Evolutionary conservation across 2,113 vertebrate species (phyloP), one percentile per base, ranked within the genome.

Genomic region (Cathartes aura): DNA sequence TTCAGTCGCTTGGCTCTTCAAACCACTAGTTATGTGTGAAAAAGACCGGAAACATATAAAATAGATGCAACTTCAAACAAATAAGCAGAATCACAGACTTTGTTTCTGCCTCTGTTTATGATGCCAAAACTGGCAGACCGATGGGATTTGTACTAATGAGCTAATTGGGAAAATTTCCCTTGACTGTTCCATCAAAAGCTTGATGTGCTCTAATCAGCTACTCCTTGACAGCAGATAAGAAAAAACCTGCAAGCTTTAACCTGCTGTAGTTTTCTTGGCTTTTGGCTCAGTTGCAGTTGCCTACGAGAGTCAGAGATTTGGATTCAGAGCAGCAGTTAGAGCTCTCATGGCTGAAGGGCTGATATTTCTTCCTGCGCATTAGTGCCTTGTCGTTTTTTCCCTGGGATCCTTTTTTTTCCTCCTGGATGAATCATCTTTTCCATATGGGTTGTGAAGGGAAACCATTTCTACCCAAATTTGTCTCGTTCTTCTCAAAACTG

Each of bases 371-470:
- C 55, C 42, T 23, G 10, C 1, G 2, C 5, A 3, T 45, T 52
- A 16, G 26, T 88, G 53, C 15, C 14, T 42, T 26, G 26, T 6
- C 2, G 0, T 30, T 53, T 71, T 67, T 48, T 12, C 17, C 45
- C 22, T 48, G 30, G 4, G 15, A 66, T 81, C 7, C 6, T 14
- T 58, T 34, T 63, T 52, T 20, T 14, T 12, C 1, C 70, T 66
- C 53, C 15, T 12, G 45, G 32, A 34, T 95, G 87, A 96, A 84
- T 94, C 50, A 87, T 52, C 29, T 91, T 91, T 91, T 94, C 89
- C 87, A 52, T 74, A 52, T 36, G 60, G 55, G 22, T 89, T 55
- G 72, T 73, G 91, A 74, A 82, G 47, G 50, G 72, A 58, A 94
- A 87, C 56, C 72, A 72, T 89, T 94, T 42, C 76, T 53, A 36